phyloP scores from a whole-genome alignment of 1,140 invertebrate genomes.

The Tenebrio molitor region DNA sequence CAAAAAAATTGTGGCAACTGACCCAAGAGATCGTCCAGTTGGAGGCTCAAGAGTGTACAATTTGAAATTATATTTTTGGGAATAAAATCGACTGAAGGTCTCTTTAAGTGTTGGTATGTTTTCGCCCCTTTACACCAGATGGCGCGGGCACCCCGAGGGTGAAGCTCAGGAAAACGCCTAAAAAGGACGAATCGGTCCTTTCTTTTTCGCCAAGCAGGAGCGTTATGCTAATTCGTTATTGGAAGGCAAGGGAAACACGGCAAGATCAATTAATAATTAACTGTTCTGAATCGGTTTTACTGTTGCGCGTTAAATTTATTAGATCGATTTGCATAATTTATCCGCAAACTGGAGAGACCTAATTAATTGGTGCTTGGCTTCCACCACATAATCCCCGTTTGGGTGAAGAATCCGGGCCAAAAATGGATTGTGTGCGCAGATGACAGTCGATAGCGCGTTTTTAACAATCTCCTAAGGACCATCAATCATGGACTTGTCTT shows the following conservation, averaged over 20 bases:
- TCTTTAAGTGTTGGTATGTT: no score
- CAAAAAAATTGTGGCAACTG: conserved; percentile 53
- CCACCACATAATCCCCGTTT: neutral
- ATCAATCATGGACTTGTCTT: conserved; percentile 24
- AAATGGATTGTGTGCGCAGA: no score
- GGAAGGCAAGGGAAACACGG: neutral
- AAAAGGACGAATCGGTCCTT: no score
- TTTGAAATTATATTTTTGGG: neutral
- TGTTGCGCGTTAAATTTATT: conserved; percentile 22
- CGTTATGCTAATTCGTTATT: conserved; percentile 18
- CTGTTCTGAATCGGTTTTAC: conserved; percentile 12
- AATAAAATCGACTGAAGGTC: neutral
- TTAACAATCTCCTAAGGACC: neutral
- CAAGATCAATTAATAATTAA: conserved; percentile 22
- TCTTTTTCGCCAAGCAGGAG: no score
- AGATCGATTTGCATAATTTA: conserved; percentile 33
- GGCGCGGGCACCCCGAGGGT: no score
- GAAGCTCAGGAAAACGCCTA: no score
- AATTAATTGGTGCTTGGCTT: conserved; percentile 10
- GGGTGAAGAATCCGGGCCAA: no score
- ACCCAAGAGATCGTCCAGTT: conserved; percentile 50
- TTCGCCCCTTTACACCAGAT: no score
- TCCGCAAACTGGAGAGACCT: neutral
- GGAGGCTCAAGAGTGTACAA: neutral
- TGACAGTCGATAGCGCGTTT: conserved; percentile 1